phyloP scores from a whole-genome alignment of 2,888 invertebrate species.

The Chrysolina oricalcia region DNA sequence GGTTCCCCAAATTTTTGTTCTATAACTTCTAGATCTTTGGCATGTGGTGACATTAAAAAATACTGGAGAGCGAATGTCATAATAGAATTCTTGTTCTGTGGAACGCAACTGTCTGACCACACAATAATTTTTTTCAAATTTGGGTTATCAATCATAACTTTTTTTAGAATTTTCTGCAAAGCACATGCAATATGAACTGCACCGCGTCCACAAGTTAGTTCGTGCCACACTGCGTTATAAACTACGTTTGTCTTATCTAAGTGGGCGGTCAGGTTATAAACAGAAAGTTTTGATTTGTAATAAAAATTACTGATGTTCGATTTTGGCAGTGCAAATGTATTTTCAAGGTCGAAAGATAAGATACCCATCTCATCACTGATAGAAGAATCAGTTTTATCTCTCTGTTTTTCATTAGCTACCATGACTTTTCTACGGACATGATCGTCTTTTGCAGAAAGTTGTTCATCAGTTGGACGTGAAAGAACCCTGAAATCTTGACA shows the following conservation, averaged over 20 bases:
- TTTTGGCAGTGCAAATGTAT: slow-evolving; percentile 19
- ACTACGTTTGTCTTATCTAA: slow-evolving; percentile 51
- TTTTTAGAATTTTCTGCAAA: slow-evolving; percentile 16
- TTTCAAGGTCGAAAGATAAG: slow-evolving; percentile 21
- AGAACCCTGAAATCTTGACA: slow-evolving; percentile 25
- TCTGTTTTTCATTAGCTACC: slow-evolving; percentile 18
- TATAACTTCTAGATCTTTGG: slow-evolving; percentile 32
- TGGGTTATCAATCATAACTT: slow-evolving; percentile 44
- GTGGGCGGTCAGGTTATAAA: slow-evolving; percentile 54
- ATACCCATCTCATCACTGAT: slow-evolving; percentile 28
- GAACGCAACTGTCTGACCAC: no score
- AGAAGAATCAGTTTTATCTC: slow-evolving; percentile 20
- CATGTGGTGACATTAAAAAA: slow-evolving; percentile 18
- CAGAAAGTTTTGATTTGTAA: slow-evolving; percentile 50
- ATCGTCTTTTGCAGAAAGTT: slow-evolving; percentile 16
- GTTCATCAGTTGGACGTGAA: slow-evolving; percentile 19
- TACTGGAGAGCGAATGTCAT: slow-evolving; percentile 8
- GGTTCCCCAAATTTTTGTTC: slow-evolving; percentile 48
- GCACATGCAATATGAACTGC: slow-evolving; percentile 53
- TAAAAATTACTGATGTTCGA: slow-evolving; percentile 16
- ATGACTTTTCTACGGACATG: slow-evolving; percentile 27
- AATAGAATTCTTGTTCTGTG: no score
- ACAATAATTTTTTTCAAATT: slow-evolving; percentile 34
- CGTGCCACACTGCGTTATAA: slow-evolving; percentile 56
- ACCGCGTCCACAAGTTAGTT: slow-evolving; percentile 47